A percentile compares a stretch with the other conserved stretches of the same genome.
Conservation (phyloP, 1,140 invertebrate species). For the Temnothorax nylanderi region DNA sequence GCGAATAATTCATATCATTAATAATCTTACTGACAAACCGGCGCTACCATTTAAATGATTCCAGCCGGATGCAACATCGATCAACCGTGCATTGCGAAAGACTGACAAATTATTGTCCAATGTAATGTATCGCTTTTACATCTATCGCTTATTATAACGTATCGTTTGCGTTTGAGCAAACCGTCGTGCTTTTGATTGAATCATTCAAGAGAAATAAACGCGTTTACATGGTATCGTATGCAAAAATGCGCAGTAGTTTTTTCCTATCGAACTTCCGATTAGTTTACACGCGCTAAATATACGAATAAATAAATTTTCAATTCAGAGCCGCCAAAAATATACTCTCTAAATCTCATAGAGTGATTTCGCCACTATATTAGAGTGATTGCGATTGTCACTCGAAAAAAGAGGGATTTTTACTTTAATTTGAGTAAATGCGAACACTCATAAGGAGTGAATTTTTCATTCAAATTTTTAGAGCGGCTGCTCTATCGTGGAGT, state of each 20-base stretch:
- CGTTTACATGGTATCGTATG: neutral
- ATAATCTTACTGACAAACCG: conserved; percentile 36
- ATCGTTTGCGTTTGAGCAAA: neutral
- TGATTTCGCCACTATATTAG: no score
- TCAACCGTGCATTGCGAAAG: conserved; percentile 11
- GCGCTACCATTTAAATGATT: conserved; percentile 26
- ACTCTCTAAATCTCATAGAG: no score
- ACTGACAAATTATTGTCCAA: conserved; percentile 52
- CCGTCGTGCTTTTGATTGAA: neutral
- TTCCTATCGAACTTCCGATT: neutral
- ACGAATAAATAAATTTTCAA: neutral
- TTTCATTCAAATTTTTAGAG: no score
- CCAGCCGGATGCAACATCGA: conserved; percentile 24
- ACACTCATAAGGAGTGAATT: no score
- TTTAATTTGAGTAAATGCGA: no score
- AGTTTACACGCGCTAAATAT: neutral
- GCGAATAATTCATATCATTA: conserved; percentile 33
- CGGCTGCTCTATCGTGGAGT: no score
- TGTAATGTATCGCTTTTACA: conserved; percentile 39
- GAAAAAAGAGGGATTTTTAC: no score
- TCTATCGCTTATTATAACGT: conserved; percentile 34
- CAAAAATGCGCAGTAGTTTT: neutral
- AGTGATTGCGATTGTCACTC: no score
- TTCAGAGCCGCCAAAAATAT: no score
- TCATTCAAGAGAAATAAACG: neutral